Percentiles rank a stretch among this genome's conserved stretches.
These are phyloP conservation scores for Mobula hypostoma DNA, from an alignment of 2,113 vertebrate genomes.

Conservation along the genomic window DNA sequence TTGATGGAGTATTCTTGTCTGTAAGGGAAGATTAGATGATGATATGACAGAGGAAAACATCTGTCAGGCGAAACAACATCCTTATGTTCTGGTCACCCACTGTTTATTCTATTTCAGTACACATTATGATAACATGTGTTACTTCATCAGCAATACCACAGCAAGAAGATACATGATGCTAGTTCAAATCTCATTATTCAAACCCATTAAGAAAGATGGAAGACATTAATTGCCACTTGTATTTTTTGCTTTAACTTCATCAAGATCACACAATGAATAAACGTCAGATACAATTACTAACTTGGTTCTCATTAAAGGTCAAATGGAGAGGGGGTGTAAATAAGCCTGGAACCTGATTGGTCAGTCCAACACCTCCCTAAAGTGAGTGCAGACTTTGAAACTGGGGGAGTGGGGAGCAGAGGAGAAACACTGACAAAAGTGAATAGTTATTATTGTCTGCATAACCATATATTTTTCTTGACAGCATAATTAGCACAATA, in stretches of 20 bases:
- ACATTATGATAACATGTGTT: conserved; percentile 1
- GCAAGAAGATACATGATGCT: neutral
- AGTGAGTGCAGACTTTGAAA: neutral
- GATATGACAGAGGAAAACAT: neutral
- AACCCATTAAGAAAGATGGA: neutral
- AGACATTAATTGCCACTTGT: neutral
- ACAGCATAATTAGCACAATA: neutral
- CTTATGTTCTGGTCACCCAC: neutral
- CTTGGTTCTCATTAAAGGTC: neutral
- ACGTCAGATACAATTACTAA: neutral
- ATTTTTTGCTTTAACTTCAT: neutral
- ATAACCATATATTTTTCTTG: neutral
- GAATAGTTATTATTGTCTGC: neutral
- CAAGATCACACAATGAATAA: neutral
- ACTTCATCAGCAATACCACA: neutral
- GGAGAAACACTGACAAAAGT: neutral
- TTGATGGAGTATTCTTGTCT: neutral
- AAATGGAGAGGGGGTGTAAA: neutral
- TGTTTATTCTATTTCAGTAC: neutral
- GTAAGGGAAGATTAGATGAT: neutral
- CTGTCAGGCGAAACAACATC: neutral
- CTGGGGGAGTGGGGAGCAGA: neutral
- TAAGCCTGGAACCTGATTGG: neutral
- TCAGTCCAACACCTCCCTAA: neutral
- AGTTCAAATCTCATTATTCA: neutral